Conservation (phyloP, 2,797 vertebrate species). For the Discoglossus pictus region DNA sequence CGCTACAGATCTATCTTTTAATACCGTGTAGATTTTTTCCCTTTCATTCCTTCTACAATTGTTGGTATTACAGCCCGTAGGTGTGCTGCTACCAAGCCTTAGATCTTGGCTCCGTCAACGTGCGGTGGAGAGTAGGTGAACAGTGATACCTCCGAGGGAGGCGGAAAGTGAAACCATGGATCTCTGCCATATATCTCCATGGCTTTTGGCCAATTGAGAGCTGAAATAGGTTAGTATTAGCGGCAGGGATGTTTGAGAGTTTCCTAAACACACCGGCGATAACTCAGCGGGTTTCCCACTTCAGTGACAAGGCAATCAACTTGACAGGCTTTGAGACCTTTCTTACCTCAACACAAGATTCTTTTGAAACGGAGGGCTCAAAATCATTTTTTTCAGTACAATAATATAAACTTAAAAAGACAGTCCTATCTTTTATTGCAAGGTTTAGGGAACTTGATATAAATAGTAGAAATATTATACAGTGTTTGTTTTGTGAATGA, state of each 20-base stretch:
- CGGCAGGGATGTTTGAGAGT: slow-evolving; percentile 52
- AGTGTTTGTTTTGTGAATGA: no score
- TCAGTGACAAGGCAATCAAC: slow-evolving; percentile 56
- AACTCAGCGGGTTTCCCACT: slow-evolving; percentile 52
- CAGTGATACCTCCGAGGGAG: slow-evolving; percentile 35
- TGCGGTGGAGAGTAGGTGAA: slow-evolving; percentile 53
- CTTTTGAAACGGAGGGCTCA: no score
- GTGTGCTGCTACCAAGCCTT: slow-evolving; percentile 47
- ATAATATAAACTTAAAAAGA: no score
- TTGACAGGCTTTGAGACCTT: slow-evolving; percentile 61
- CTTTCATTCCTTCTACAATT: slow-evolving; percentile 29
- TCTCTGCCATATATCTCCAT: slow-evolving; percentile 56
- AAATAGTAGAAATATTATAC: no score
- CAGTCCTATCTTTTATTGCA: no score
- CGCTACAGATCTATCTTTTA: slow-evolving; percentile 47
- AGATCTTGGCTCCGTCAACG: slow-evolving; percentile 54
- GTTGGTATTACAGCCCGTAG: slow-evolving; percentile 46
- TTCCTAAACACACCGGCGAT: slow-evolving; percentile 56
- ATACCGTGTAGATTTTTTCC: slow-evolving; percentile 37
- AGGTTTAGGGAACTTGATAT: no score
- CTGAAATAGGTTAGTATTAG: slow-evolving; percentile 54
- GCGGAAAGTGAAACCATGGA: slow-evolving; percentile 57
- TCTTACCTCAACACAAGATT: slow-evolving; percentile 51
- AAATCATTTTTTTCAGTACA: no score
- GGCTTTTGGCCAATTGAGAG: slow-evolving; percentile 52